Evolutionary conservation across 1,140 invertebrate species (phyloP).

Genomic region (Brachionus asplanchnoidis): DNA sequence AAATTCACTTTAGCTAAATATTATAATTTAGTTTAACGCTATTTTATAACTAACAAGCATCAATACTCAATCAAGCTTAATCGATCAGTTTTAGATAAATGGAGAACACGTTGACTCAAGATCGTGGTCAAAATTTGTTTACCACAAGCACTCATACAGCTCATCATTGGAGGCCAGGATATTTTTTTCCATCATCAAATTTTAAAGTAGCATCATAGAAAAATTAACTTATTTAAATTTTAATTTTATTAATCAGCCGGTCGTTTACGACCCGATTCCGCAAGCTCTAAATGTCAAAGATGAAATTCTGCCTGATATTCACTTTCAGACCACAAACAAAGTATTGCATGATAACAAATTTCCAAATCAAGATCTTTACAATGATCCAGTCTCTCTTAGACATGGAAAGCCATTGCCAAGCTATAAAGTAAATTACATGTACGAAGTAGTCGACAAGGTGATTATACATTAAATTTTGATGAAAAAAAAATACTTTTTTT

Average conservation of each 20-base stretch:
- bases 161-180: slow-evolving; percentile 55
- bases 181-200: slow-evolving; percentile 55
- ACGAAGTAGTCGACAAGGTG: slow-evolving; percentile 35
- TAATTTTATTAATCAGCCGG: background rate
- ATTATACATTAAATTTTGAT: background rate
- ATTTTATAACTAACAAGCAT: background rate
- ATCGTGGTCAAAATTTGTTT: slow-evolving; percentile 43
- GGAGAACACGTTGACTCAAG: slow-evolving; percentile 26
- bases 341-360: slow-evolving; percentile 53
- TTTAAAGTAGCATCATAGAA: slow-evolving; percentile 48
- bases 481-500: background rate
- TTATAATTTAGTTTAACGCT: slow-evolving; percentile 22
- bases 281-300: slow-evolving; percentile 50
- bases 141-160: slow-evolving; percentile 55
- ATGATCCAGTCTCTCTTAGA: slow-evolving; percentile 44
- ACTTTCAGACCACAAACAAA: slow-evolving; percentile 53
- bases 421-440: slow-evolving; percentile 41
- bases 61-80: background rate
- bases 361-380: slow-evolving; percentile 44
- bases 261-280: slow-evolving; percentile 50
- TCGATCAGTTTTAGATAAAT: background rate
- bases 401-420: slow-evolving; percentile 34
- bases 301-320: slow-evolving; percentile 50
- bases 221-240: background rate
- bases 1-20: background rate